Evolutionary conservation across 2,113 vertebrate genomes (phyloP).

Genomic region (Pithys albifrons): DNA sequence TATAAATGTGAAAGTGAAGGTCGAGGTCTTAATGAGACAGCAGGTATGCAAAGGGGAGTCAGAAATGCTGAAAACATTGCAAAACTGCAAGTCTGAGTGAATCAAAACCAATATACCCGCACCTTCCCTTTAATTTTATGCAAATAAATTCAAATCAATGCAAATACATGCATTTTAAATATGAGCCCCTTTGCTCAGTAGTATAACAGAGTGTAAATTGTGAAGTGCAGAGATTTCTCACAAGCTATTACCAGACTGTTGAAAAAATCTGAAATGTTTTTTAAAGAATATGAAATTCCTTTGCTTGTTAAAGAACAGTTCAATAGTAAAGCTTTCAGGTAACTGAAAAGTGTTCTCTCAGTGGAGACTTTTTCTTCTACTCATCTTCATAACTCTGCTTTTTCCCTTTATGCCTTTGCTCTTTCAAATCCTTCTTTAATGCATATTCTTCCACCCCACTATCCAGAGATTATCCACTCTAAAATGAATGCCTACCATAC

Average conservation of each 20-base stretch:
- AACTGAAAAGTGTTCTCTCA: neutral
- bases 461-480: neutral
- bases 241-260: neutral
- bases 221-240: neutral
- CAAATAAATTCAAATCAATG: neutral
- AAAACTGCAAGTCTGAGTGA: neutral
- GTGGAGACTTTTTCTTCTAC: neutral
- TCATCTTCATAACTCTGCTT: neutral
- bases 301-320: neutral
- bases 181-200: neutral
- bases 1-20: neutral
- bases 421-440: neutral
- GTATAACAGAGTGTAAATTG: neutral
- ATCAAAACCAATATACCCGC: neutral
- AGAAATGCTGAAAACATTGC: neutral
- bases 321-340: neutral
- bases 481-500: neutral
- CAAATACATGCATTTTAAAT: neutral
- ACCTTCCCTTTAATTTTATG: neutral
- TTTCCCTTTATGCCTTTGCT: neutral
- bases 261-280: neutral
- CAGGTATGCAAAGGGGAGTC: rapidly evolving
- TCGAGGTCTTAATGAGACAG: neutral
- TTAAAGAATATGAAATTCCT: neutral
- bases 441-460: neutral